A percentile compares a stretch with the other conserved stretches of the same genome.
These are phyloP conservation scores for Drosophila albomicans DNA, from an alignment of 1,140 invertebrate species.

Conservation along the genomic window DNA sequence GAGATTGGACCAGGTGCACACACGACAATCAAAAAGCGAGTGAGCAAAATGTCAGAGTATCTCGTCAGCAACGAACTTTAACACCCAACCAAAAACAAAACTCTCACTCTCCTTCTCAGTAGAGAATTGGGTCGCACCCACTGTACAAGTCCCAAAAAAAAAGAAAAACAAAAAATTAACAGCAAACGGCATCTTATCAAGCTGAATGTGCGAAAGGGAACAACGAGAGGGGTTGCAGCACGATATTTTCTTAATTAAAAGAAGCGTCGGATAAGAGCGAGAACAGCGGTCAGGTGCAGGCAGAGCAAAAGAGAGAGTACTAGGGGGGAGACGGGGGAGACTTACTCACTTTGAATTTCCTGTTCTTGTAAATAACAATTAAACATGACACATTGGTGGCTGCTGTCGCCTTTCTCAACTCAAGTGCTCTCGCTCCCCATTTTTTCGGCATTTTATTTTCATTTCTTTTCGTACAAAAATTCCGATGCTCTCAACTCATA, in stretches of 20 bases:
- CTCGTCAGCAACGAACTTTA: slow-evolving; percentile 33
- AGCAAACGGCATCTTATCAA: slow-evolving; percentile 66
- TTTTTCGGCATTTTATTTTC: slow-evolving; percentile 18
- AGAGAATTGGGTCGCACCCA: slow-evolving; percentile 22
- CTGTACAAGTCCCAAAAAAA: slow-evolving; percentile 12
- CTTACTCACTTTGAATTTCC: slow-evolving; percentile 70
- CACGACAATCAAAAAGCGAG: slow-evolving; percentile 25
- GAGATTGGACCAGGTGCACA: slow-evolving; percentile 45
- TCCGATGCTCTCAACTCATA: background rate
- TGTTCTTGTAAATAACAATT: slow-evolving; percentile 82
- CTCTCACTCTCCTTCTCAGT: background rate
- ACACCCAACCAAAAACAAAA: slow-evolving; percentile 29
- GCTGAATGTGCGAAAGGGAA: slow-evolving; percentile 28
- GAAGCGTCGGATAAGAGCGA: slow-evolving; percentile 10
- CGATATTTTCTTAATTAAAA: slow-evolving; percentile 70
- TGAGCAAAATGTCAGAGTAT: slow-evolving; percentile 23
- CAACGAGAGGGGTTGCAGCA: background rate
- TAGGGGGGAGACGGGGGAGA: slow-evolving; percentile 12
- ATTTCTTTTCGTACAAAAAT: slow-evolving; percentile 4
- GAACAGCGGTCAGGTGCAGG: slow-evolving; percentile 58
- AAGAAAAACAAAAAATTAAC: background rate
- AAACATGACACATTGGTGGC: slow-evolving; percentile 75
- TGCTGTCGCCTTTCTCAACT: slow-evolving; percentile 50
- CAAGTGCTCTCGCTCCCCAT: background rate
- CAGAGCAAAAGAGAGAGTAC: background rate